Evolutionary conservation across 2,888 invertebrate genomes (phyloP).

Genomic region (Cephus rjabovi): DNA sequence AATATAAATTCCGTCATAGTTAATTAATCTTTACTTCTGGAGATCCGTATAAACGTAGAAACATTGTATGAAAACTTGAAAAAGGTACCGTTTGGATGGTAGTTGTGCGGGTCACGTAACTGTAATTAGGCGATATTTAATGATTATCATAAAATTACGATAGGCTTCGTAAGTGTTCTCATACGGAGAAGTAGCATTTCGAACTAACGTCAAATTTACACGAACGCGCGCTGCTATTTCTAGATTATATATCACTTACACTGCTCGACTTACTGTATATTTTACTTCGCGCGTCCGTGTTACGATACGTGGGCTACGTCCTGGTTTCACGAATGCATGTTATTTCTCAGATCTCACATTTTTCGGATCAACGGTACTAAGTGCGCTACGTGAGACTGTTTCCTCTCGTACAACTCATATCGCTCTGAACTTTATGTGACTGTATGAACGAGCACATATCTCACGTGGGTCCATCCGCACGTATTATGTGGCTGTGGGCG

Average conservation of each 20-base stretch:
- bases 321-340: neutral
- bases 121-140: slow-evolving; percentile 59
- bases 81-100: slow-evolving; percentile 52
- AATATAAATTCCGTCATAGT: slow-evolving; percentile 54
- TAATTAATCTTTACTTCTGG: slow-evolving; percentile 52
- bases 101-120: slow-evolving; percentile 53
- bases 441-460: no score
- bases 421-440: no score
- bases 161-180: slow-evolving; percentile 40
- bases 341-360: no score
- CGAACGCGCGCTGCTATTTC: slow-evolving; percentile 58
- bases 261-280: slow-evolving; percentile 58
- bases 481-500: slow-evolving; percentile 18
- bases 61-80: slow-evolving; percentile 63
- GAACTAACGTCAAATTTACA: slow-evolving; percentile 59
- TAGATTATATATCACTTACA: slow-evolving; percentile 64
- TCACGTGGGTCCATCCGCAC: no score
- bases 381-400: no score
- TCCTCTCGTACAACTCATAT: no score
- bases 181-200: slow-evolving; percentile 53
- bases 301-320: neutral
- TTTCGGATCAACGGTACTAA: no score
- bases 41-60: slow-evolving; percentile 65
- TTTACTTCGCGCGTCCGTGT: slow-evolving; percentile 3
- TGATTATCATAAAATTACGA: slow-evolving; percentile 61